Evolutionary conservation across 2,888 invertebrate species (phyloP).

Genomic region (Nomada fucata): DNA sequence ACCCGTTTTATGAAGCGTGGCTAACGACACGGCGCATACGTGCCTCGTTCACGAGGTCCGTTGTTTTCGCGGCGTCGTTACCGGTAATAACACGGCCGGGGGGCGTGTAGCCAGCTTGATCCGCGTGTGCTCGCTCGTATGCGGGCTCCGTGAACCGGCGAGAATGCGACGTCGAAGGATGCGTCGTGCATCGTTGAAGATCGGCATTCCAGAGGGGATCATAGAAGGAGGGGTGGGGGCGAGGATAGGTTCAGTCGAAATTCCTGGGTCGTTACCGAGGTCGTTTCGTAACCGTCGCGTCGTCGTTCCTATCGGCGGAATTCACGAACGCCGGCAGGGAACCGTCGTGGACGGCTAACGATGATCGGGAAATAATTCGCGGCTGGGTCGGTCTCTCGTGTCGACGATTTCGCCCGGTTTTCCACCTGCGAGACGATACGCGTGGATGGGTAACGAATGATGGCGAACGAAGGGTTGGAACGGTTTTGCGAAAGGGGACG

Average conservation of each 20-base stretch:
- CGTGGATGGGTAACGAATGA: too few relatives aligned
- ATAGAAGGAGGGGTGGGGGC: too few relatives aligned
- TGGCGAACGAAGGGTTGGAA: too few relatives aligned
- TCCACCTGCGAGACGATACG: background rate
- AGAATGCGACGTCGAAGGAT: conserved; percentile 8
- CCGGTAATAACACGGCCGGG: conserved; percentile 54
- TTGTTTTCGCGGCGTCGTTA: conserved; percentile 70
- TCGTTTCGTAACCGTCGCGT: conserved; percentile 2
- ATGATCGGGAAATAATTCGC: conserved; percentile 13
- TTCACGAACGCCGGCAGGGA: background rate
- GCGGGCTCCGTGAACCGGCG: background rate
- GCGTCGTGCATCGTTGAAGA: conserved; percentile 23
- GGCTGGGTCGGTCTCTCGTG: too few relatives aligned
- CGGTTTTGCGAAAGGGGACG: too few relatives aligned
- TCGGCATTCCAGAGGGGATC: conserved; percentile 2
- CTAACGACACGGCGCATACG: conserved; percentile 63
- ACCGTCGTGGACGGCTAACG: background rate
- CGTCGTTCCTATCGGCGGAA: background rate
- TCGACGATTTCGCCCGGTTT: background rate
- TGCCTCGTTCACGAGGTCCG: conserved; percentile 63
- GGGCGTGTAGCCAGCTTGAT: conserved; percentile 30
- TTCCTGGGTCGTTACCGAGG: conserved; percentile 23
- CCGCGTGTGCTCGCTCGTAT: background rate
- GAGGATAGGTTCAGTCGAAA: conserved; percentile 16
- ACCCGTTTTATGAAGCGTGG: conserved; percentile 70